These are phyloP conservation scores for Camponotus pennsylvanicus DNA, from an alignment of 1,140 invertebrate species.

Conservation along the genomic window DNA sequence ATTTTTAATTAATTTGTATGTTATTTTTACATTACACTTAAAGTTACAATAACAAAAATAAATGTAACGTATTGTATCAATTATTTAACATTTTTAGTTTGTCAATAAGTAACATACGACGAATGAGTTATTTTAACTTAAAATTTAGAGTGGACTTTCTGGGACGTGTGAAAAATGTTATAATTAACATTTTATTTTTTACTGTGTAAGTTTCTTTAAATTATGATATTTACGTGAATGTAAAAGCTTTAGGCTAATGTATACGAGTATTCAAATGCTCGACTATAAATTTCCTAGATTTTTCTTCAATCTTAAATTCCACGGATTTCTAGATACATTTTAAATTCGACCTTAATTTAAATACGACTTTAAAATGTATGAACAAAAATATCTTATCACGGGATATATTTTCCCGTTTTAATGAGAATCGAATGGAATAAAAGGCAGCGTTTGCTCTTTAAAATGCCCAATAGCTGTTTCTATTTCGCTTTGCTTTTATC, in stretches of 20 bases:
- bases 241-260: not conserved
- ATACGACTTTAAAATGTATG: not conserved
- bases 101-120: too few relatives aligned
- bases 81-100: too few relatives aligned
- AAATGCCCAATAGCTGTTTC: conserved; percentile 1
- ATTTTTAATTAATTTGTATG: too few relatives aligned
- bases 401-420: not conserved
- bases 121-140: too few relatives aligned
- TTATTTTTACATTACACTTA: too few relatives aligned
- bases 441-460: not conserved
- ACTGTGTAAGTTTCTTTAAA: not conserved
- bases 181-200: too few relatives aligned
- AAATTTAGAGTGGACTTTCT: too few relatives aligned
- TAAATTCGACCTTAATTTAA: not conserved
- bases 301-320: not conserved
- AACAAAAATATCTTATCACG: not conserved
- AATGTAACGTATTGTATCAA: too few relatives aligned
- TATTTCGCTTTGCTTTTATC: not conserved
- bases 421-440: not conserved
- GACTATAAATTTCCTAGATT: not conserved
- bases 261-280: too few relatives aligned
- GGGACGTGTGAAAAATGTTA: too few relatives aligned
- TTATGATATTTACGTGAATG: not conserved
- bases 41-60: too few relatives aligned
- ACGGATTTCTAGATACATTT: not conserved